Conservation (phyloP, 2,113 vertebrate genomes). For the Brienomyrus longianalis region DNA sequence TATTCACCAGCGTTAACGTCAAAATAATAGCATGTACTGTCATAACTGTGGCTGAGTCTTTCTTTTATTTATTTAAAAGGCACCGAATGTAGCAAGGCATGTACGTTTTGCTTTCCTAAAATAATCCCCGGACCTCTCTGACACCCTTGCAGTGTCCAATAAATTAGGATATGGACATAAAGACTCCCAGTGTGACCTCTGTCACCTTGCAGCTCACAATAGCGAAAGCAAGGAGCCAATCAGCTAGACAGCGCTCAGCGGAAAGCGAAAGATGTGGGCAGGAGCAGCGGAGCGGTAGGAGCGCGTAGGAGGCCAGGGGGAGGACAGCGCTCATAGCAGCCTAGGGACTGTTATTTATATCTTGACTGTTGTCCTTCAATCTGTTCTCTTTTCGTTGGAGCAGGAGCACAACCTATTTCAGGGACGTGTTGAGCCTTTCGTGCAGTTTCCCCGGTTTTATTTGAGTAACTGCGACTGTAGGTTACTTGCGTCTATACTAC, state of each 20-base stretch:
- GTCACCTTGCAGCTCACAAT: slow-evolving; percentile 8
- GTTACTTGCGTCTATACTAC: not conserved
- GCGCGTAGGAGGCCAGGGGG: slow-evolving; percentile 51
- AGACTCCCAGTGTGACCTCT: not conserved
- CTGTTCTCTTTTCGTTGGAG: slow-evolving; percentile 39
- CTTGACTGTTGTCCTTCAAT: slow-evolving; percentile 30
- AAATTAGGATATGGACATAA: not conserved
- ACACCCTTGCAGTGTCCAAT: not conserved
- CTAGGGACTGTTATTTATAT: slow-evolving; percentile 54
- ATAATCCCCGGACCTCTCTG: not conserved
- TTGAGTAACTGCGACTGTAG: too few relatives aligned
- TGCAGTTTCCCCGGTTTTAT: too few relatives aligned
- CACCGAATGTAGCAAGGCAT: not conserved
- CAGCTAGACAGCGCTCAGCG: slow-evolving; percentile 38
- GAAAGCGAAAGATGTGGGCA: slow-evolving; percentile 57
- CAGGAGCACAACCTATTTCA: not conserved
- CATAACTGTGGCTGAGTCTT: not conserved
- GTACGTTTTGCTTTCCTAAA: not conserved
- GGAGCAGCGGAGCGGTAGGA: slow-evolving; percentile 45
- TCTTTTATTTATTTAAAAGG: not conserved
- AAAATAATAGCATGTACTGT: not conserved
- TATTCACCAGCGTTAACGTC: not conserved
- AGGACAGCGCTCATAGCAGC: slow-evolving; percentile 46
- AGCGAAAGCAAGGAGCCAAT: slow-evolving; percentile 13
- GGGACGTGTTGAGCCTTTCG: too few relatives aligned